phyloP scores from a whole-genome alignment of 2,888 invertebrate genomes.

The Cerastis leucographa region DNA sequence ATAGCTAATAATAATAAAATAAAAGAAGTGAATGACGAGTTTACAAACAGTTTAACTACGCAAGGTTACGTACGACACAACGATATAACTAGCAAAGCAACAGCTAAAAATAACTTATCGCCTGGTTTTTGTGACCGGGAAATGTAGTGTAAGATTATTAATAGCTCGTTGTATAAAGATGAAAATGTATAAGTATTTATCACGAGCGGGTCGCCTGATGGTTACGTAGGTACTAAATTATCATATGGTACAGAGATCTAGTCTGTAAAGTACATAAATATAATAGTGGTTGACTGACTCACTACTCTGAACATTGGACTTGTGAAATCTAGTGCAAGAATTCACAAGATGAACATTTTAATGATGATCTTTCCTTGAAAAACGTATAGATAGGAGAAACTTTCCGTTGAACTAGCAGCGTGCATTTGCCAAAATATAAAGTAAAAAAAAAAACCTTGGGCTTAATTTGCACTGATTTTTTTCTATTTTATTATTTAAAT shows the following conservation, averaged over 20 bases:
- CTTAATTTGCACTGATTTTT: too few species aligned
- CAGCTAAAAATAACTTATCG: slow-evolving; percentile 48
- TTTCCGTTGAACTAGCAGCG: too few species aligned
- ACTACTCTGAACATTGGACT: slow-evolving; percentile 38
- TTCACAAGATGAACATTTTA: too few species aligned
- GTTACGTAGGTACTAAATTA: slow-evolving; percentile 26
- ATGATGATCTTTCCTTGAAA: too few species aligned
- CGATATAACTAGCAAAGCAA: slow-evolving; percentile 9
- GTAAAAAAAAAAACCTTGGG: too few species aligned
- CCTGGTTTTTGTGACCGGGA: slow-evolving; percentile 50
- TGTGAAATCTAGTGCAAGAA: slow-evolving; percentile 14
- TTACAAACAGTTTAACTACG: slow-evolving; percentile 24
- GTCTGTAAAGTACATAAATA: slow-evolving; percentile 31
- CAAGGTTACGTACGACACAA: slow-evolving; percentile 49
- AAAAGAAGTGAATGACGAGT: slow-evolving; percentile 5
- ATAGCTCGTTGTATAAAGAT: slow-evolving; percentile 32
- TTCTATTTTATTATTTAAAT: too few species aligned
- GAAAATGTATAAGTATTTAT: slow-evolving; percentile 32
- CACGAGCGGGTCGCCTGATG: slow-evolving; percentile 37
- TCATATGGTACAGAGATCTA: slow-evolving; percentile 36
- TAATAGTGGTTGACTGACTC: slow-evolving; percentile 46
- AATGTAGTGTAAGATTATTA: slow-evolving; percentile 48
- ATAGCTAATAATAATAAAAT: background rate
- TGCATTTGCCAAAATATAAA: too few species aligned
- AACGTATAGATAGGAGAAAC: too few species aligned